Evolutionary conservation across 2,888 invertebrate genomes (phyloP), one percentile per base, ranked within the genome.

Genomic region (Vanessa cardui): DNA sequence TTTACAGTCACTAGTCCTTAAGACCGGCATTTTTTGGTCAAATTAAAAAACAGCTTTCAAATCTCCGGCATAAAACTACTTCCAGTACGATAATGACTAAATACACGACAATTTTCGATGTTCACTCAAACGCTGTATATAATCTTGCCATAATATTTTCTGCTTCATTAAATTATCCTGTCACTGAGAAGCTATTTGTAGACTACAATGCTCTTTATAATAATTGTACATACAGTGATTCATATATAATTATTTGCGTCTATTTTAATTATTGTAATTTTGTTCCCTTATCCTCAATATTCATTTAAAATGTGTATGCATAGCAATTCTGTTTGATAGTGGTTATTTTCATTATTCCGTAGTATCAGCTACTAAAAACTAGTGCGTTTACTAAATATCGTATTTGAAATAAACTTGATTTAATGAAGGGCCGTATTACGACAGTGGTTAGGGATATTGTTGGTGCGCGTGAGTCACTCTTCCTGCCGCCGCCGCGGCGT

Each of bases 361-460:
- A 31, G 31, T 54, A 16, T 54, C 21, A 16, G 26, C 31, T n/a
- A 54, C 16, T 16, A 54, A n/a, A 39, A 56, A 56, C 31, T 9
- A 18, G 7, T 16, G 52, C 33, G 6, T 56, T 6, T 18, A 33
- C 33, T 56, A 39, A 56, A n/a, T 56, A 39, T n/a, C 39, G 62
- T 33, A 46, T 63, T 65, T 62, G 52, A 65, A 68, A 65, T 68
- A 60, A 66, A 62, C 68, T 72, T 76, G 78, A 78, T 82, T 79
- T 79, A 82, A 82, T 79, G 78, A 82, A 83, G 83, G 81, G 79
- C 77, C 45, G 63, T 63, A 66, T 70, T 82, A 77, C 73, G 79
- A 80, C 81, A 56, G 56, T 84, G 88, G 86, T 86, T 86, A 85
- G 85, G 87, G 86, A 89, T 88, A 87, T 83, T 83, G 85, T 85